phyloP scores from a whole-genome alignment of 2,888 invertebrate genomes.

The Clistopyga incitator region DNA sequence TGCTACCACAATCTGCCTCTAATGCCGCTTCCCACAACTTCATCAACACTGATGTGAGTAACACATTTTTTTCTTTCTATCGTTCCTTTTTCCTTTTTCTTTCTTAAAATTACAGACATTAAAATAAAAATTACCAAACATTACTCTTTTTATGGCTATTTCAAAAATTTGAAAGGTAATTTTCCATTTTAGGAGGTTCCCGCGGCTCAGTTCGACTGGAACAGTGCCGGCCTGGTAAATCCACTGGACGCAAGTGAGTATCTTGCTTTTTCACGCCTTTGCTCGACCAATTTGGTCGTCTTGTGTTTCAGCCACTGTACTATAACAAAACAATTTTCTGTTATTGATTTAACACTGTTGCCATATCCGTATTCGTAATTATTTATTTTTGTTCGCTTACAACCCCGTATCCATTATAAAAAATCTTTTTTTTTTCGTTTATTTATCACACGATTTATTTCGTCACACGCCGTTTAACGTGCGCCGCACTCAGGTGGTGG shows the following conservation, averaged over 20 bases:
- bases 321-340: conserved; percentile 70
- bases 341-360: conserved; percentile 70
- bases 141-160: too few species aligned
- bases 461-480: conserved; percentile 9
- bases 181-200: conserved; percentile 85
- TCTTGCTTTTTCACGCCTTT: conserved; percentile 8
- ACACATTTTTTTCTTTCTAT: conserved; percentile 22
- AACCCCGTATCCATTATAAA: conserved; percentile 28
- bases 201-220: conserved; percentile 91
- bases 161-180: conserved; percentile 13
- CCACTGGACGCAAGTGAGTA: conserved; percentile 87
- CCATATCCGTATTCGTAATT: conserved; percentile 58
- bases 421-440: background rate
- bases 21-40: conserved; percentile 71
- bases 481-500: conserved; percentile 80
- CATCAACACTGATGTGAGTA: conserved; percentile 76
- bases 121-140: too few species aligned
- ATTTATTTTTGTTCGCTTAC: conserved; percentile 49
- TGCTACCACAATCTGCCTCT: conserved; percentile 68
- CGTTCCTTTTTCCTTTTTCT: too few species aligned
- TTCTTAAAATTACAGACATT: too few species aligned
- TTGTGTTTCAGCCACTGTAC: conserved; percentile 58
- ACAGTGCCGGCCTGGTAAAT: conserved; percentile 89
- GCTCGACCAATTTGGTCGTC: conserved; percentile 1
- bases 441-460: conserved; percentile 28